Percentiles rank a stretch among this genome's conserved stretches.
phyloP scores from a whole-genome alignment of 2,888 invertebrate species.

The Agonopterix subpropinquella region DNA sequence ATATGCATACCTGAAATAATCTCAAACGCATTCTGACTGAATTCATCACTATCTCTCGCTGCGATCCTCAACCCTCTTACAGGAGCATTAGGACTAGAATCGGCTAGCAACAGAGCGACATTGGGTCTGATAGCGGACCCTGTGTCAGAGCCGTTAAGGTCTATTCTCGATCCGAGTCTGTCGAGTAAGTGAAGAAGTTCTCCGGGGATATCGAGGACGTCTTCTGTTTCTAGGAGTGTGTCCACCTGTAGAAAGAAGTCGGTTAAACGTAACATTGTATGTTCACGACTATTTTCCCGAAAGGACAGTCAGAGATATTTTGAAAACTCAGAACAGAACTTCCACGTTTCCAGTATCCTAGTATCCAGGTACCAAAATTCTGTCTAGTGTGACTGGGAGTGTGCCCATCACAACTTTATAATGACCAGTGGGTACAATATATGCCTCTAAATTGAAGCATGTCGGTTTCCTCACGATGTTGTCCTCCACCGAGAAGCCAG shows the following conservation, averaged over 20 bases:
- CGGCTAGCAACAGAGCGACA: constrained; percentile 52
- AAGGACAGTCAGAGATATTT: too few relatives aligned
- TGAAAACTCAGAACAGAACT: too few relatives aligned
- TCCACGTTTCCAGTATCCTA: too few relatives aligned
- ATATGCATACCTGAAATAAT: constrained; percentile 38
- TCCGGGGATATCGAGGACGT: constrained; percentile 44
- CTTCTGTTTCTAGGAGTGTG: constrained; percentile 31
- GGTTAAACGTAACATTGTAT: not conserved
- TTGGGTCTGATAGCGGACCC: constrained; percentile 39
- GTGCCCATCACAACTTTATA: too few relatives aligned
- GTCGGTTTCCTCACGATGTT: too few relatives aligned
- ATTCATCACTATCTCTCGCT: constrained; percentile 28
- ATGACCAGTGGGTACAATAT: too few relatives aligned
- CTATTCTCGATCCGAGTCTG: constrained; percentile 36
- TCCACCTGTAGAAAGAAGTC: constrained; percentile 38
- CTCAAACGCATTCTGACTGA: constrained; percentile 42
- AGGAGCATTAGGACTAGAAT: constrained; percentile 37
- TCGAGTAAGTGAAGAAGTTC: constrained; percentile 50
- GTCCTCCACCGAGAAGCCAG: too few relatives aligned
- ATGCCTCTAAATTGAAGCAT: too few relatives aligned
- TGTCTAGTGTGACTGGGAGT: not conserved
- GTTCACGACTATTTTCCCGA: too few relatives aligned
- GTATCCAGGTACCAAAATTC: too few relatives aligned
- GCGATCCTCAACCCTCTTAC: constrained; percentile 51
- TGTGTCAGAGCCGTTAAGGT: constrained; percentile 36